Evolutionary conservation across 2,888 invertebrate genomes (phyloP).

Genomic region (Dasypolia templi): DNA sequence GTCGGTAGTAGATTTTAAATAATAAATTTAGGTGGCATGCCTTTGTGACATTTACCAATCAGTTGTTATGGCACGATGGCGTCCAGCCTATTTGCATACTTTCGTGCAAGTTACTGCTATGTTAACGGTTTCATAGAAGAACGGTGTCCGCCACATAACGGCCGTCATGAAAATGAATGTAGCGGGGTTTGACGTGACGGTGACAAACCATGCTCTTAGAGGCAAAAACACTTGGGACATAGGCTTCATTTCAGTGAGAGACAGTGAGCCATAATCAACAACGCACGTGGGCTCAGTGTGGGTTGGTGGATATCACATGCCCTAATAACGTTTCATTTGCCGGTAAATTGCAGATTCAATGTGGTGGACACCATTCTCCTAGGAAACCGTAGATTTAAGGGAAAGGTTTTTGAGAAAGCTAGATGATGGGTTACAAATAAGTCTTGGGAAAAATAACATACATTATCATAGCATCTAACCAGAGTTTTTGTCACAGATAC

Average conservation of each 20-base stretch:
- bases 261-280: too few relatives aligned
- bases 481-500: not conserved
- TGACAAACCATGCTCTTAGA: not conserved
- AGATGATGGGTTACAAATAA: not conserved
- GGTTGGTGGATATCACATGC: too few relatives aligned
- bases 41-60: not conserved
- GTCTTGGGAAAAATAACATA: not conserved
- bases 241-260: too few relatives aligned
- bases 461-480: not conserved
- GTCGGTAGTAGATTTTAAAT: conserved; percentile 50
- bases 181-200: not conserved
- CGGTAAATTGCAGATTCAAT: not conserved
- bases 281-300: too few relatives aligned
- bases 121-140: not conserved
- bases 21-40: not conserved
- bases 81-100: not conserved
- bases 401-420: not conserved
- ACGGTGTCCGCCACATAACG: not conserved
- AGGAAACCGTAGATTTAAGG: not conserved
- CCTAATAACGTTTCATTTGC: not conserved
- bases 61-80: not conserved
- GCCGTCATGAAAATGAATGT: not conserved
- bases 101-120: not conserved
- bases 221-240: not conserved
- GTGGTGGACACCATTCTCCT: not conserved